Conservation (phyloP, 2,797 vertebrate genomes). For the Xenops minutus region DNA sequence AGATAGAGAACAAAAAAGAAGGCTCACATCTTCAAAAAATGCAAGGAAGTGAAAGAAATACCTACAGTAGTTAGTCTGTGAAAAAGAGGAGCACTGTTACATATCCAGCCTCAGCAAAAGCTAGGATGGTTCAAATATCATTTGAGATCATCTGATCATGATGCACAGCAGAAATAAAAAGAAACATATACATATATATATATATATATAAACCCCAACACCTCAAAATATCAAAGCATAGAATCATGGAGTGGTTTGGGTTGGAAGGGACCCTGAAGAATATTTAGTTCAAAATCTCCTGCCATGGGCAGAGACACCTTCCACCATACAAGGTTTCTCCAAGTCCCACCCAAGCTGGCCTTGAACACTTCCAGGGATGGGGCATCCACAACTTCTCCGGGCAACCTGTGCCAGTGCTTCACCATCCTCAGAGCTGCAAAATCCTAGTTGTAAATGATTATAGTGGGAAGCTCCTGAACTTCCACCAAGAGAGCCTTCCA, state of each 20-base stretch:
- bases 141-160: not conserved
- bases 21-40: not conserved
- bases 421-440: not conserved
- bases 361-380: not conserved
- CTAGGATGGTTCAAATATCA: not conserved
- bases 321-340: not conserved
- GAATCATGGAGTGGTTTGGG: not conserved
- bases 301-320: not conserved
- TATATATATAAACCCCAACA: too few relatives aligned
- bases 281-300: not conserved
- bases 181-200: rapidly evolving
- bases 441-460: not conserved
- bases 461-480: not conserved
- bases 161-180: not conserved
- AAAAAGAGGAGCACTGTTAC: not conserved
- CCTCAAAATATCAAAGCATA: not conserved
- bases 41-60: not conserved
- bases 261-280: not conserved
- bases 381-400: not conserved
- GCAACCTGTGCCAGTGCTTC: not conserved
- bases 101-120: not conserved
- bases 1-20: not conserved
- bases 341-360: not conserved
- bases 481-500: not conserved
- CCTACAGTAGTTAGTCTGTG: not conserved